These are phyloP conservation scores for Todus mexicanus DNA, from an alignment of 2,797 vertebrate species.

Conservation along the genomic window DNA sequence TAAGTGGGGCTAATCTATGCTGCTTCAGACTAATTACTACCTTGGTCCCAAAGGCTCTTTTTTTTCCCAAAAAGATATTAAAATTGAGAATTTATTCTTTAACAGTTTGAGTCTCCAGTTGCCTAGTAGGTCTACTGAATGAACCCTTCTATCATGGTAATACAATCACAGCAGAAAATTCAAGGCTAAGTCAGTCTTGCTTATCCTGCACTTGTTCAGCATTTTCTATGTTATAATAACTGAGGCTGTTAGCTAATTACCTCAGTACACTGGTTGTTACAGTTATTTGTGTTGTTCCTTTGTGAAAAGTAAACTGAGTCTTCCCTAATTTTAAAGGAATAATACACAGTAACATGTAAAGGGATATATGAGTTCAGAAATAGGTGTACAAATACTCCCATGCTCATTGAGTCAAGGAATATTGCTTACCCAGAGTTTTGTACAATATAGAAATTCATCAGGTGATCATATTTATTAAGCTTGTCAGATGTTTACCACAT, in stretches of 20 bases:
- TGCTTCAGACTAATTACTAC: not conserved
- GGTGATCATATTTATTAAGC: not conserved
- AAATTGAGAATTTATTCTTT: not conserved
- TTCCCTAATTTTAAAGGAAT: not conserved
- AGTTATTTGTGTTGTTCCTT: not conserved
- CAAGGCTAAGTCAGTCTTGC: not conserved
- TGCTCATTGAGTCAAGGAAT: not conserved
- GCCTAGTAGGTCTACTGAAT: not conserved
- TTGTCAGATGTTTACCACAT: not conserved
- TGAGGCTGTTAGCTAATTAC: not conserved
- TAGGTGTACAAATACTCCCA: not conserved
- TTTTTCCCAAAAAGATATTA: no score
- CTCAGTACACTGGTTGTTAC: not conserved
- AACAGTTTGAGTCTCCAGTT: not conserved
- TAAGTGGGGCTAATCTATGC: not conserved
- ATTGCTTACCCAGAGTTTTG: not conserved
- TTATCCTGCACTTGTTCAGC: not conserved
- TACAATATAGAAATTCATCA: not conserved
- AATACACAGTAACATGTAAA: not conserved
- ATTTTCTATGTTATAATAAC: not conserved
- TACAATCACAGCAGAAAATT: not conserved
- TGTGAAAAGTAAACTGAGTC: not conserved
- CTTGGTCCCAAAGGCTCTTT: not conserved
- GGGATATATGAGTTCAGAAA: not conserved
- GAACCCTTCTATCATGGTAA: not conserved